A percentile compares a stretch with the other conserved stretches of the same genome.
phyloP scores from a whole-genome alignment of 2,797 vertebrate genomes.

The Poeciliopsis paucimaculata region DNA sequence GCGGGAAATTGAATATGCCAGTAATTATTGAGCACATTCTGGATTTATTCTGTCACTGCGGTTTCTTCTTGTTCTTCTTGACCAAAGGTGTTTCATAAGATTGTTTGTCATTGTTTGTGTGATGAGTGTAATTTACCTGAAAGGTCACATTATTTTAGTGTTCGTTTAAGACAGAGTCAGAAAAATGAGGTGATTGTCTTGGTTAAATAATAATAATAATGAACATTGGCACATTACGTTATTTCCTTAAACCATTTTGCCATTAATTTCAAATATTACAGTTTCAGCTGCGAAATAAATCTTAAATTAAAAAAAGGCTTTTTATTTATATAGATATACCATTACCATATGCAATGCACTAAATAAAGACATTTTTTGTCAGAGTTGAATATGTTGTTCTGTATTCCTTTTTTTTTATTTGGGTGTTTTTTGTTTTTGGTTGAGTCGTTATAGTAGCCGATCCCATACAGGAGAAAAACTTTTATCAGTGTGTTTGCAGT shows the following conservation, averaged over 20 bases:
- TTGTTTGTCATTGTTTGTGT: slow-evolving; percentile 20
- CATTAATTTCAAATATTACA: slow-evolving; percentile 37
- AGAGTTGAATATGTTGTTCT: slow-evolving; percentile 1
- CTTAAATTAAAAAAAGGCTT: slow-evolving; percentile 41
- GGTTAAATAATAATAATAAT: background rate
- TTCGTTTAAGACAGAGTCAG: background rate
- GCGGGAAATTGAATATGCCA: background rate
- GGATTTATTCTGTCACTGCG: background rate
- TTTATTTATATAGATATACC: slow-evolving; percentile 60
- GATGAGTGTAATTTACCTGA: slow-evolving; percentile 10
- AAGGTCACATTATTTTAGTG: slow-evolving; percentile 11
- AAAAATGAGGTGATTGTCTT: background rate
- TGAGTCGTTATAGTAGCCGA: background rate
- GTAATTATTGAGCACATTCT: background rate
- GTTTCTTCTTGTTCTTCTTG: background rate
- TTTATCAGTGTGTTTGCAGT: background rate
- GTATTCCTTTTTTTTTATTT: background rate
- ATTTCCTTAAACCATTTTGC: slow-evolving; percentile 15
- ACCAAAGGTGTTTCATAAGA: slow-evolving; percentile 7
- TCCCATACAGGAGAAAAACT: background rate
- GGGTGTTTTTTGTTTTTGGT: background rate
- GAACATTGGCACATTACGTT: slow-evolving; percentile 10
- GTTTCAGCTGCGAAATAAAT: slow-evolving; percentile 39
- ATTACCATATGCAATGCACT: slow-evolving; percentile 58
- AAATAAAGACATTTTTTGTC: slow-evolving; percentile 59